Evolutionary conservation across 2,888 invertebrate genomes (phyloP).

Genomic region (Monochamus alternatus): DNA sequence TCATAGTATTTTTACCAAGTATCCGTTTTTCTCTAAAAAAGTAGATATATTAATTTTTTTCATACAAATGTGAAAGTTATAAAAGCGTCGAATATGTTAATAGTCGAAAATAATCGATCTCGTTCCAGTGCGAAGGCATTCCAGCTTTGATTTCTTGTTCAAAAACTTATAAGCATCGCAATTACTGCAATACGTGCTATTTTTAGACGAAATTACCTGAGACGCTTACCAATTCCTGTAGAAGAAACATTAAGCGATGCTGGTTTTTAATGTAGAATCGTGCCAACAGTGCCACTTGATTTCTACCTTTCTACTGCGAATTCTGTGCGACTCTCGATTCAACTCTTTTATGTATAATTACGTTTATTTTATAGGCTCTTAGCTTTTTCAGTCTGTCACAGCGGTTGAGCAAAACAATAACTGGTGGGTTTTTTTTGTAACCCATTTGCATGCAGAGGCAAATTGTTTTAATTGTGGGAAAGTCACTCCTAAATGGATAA

Average conservation of each 20-base stretch:
- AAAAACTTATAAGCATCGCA: no score
- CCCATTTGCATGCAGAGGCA: neutral
- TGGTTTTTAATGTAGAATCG: constrained; percentile 16
- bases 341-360: constrained; percentile 19
- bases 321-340: neutral
- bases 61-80: no score
- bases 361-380: constrained; percentile 7
- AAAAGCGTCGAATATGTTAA: no score
- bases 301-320: constrained; percentile 15
- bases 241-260: neutral
- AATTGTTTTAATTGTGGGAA: constrained; percentile 22
- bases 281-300: neutral
- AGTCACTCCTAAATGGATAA: neutral
- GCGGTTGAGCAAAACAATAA: constrained; percentile 18
- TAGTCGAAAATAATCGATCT: no score
- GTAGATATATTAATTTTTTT: no score
- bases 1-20: no score
- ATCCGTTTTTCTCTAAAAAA: no score
- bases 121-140: no score
- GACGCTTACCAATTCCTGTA: constrained; percentile 9
- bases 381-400: constrained; percentile 16
- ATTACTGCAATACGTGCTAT: no score
- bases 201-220: neutral
- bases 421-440: constrained; percentile 1
- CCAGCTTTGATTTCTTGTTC: no score